A percentile compares a stretch with the other conserved stretches of the same genome.
Conservation (phyloP, 2,113 vertebrate genomes). For the Zapornia atra region DNA sequence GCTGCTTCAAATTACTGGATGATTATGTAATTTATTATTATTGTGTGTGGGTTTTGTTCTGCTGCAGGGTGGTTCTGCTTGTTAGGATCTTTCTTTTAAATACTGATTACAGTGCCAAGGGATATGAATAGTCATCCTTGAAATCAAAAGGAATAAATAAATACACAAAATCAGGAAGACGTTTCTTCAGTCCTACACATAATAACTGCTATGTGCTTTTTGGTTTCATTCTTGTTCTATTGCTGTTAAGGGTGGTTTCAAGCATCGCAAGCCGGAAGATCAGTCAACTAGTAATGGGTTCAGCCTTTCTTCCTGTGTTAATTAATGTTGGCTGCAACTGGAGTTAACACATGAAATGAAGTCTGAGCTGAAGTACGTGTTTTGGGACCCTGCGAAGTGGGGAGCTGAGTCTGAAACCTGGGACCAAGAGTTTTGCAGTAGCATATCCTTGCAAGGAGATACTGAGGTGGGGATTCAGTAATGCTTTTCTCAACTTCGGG, state of each 20-base stretch:
- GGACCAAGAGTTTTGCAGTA: not conserved
- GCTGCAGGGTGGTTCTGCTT: not conserved
- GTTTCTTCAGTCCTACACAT: not conserved
- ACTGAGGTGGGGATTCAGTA: not conserved
- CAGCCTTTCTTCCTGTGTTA: not conserved
- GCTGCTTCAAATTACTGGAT: slow-evolving; percentile 57
- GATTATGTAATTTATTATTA: slow-evolving; percentile 45
- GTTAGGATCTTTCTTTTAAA: not conserved
- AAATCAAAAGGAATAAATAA: slow-evolving; percentile 9
- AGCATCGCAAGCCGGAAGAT: not conserved
- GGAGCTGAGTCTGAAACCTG: not conserved
- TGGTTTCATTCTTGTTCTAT: not conserved
- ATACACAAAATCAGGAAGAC: not conserved
- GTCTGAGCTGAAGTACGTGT: not conserved
- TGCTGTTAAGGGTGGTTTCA: not conserved
- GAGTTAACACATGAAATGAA: not conserved
- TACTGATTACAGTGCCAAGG: not conserved
- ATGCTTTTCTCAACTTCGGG: not conserved
- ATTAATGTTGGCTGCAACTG: not conserved
- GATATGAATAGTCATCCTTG: not conserved
- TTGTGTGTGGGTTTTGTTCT: slow-evolving; percentile 29
- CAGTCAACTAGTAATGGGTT: not conserved
- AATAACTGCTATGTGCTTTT: not conserved
- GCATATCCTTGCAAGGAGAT: not conserved
- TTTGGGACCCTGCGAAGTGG: not conserved